A percentile compares a stretch with the other conserved stretches of the same genome.
Conservation (phyloP, 2,797 vertebrate species). For the Nannoperca obscura region DNA sequence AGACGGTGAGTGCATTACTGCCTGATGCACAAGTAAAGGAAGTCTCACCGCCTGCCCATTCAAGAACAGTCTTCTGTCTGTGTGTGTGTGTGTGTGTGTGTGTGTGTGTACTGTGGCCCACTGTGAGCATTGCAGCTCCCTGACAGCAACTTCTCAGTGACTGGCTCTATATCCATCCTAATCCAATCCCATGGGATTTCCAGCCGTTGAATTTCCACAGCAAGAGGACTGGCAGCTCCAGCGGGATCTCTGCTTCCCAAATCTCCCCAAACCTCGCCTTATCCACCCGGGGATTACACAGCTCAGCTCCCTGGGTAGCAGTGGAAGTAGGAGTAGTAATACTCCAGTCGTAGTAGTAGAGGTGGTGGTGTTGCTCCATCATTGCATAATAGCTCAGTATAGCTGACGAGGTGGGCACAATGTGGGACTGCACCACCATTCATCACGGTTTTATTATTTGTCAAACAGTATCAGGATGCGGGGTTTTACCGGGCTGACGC, state of each 20-base stretch:
- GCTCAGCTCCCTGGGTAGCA: conserved; percentile 69
- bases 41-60: conserved; percentile 51
- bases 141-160: conserved; percentile 77
- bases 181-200: conserved; percentile 83
- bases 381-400: conserved; percentile 65
- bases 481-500: conserved; percentile 57
- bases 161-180: conserved; percentile 79
- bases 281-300: conserved; percentile 77
- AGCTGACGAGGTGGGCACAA: conserved; percentile 60
- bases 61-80: conserved; percentile 50
- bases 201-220: conserved; percentile 72
- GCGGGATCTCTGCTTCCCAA: conserved; percentile 75
- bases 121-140: conserved; percentile 62
- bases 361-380: conserved; percentile 56
- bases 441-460: conserved; percentile 76
- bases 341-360: conserved; percentile 41
- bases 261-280: conserved; percentile 74
- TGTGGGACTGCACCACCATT: conserved; percentile 70
- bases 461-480: conserved; percentile 67
- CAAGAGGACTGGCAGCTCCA: conserved; percentile 75
- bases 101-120: conserved; percentile 40
- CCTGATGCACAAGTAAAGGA: conserved; percentile 57
- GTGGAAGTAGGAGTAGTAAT: conserved; percentile 52
- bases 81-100: conserved; percentile 32
- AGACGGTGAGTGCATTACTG: conserved; percentile 51